These are phyloP conservation scores for Cerastis rubricosa DNA, from an alignment of 2,888 invertebrate genomes.

Conservation along the genomic window DNA sequence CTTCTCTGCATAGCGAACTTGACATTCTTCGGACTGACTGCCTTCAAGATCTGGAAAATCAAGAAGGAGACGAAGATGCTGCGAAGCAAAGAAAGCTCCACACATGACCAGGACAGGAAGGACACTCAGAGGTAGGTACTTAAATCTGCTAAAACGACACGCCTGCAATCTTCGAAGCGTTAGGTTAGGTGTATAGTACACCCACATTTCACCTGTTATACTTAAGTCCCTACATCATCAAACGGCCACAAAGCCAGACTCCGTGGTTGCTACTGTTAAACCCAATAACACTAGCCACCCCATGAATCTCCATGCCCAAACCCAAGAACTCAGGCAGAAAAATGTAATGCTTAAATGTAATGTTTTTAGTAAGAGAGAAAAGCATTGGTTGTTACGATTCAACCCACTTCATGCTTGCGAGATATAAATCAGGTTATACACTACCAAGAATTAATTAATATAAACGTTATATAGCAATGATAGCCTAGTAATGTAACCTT, in stretches of 20 bases:
- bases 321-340: background rate
- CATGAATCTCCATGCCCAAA: background rate
- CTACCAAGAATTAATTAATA: background rate
- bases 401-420: background rate
- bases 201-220: background rate
- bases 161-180: background rate
- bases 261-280: background rate
- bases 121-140: conserved; percentile 82
- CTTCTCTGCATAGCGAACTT: conserved; percentile 82
- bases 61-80: conserved; percentile 83
- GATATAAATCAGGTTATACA: background rate
- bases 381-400: background rate
- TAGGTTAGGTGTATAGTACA: background rate
- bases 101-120: conserved; percentile 79
- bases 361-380: background rate
- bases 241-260: background rate
- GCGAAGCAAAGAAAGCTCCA: conserved; percentile 82
- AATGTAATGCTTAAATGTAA: background rate
- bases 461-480: no score
- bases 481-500: no score
- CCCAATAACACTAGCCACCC: background rate
- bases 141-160: background rate
- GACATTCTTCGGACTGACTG: conserved; percentile 83
- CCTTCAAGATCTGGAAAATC: conserved; percentile 82
- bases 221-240: background rate